Evolutionary conservation across 1,140 invertebrate genomes (phyloP).

Genomic region (Zaprionus lachaisei): DNA sequence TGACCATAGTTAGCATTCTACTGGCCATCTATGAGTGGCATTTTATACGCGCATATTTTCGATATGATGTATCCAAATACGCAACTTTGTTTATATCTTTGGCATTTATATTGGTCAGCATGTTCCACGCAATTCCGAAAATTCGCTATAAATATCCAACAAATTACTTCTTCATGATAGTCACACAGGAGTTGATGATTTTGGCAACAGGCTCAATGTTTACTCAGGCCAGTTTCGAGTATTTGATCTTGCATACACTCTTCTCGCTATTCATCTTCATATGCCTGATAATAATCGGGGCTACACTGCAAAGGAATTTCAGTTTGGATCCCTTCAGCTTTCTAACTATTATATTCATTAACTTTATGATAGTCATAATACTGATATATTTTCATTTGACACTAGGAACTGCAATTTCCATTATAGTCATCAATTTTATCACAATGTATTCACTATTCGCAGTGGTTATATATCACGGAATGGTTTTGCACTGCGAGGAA

Average conservation of each 20-base stretch:
- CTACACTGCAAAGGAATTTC: neutral
- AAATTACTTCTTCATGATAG: conserved; percentile 13
- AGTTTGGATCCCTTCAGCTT: neutral
- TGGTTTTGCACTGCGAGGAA: neutral
- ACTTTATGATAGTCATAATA: neutral
- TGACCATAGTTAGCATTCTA: neutral
- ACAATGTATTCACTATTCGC: neutral
- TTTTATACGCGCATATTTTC: neutral
- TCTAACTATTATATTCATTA: neutral
- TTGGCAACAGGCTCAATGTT: neutral
- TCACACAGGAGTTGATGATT: conserved; percentile 6
- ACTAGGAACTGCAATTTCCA: neutral
- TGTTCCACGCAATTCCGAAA: neutral
- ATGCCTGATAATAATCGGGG: conserved; percentile 1
- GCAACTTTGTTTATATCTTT: neutral
- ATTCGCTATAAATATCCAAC: conserved; percentile 8
- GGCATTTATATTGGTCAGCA: neutral
- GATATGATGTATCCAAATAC: neutral
- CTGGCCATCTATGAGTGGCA: conserved; percentile 17
- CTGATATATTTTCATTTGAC: conserved; percentile 5
- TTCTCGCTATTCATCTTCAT: neutral
- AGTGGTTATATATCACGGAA: conserved; percentile 8
- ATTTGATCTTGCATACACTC: neutral
- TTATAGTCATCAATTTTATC: neutral
- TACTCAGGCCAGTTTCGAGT: neutral